Evolutionary conservation across 2,113 vertebrate species (phyloP).

Genomic region (Petrocephalus microphthalmus): DNA sequence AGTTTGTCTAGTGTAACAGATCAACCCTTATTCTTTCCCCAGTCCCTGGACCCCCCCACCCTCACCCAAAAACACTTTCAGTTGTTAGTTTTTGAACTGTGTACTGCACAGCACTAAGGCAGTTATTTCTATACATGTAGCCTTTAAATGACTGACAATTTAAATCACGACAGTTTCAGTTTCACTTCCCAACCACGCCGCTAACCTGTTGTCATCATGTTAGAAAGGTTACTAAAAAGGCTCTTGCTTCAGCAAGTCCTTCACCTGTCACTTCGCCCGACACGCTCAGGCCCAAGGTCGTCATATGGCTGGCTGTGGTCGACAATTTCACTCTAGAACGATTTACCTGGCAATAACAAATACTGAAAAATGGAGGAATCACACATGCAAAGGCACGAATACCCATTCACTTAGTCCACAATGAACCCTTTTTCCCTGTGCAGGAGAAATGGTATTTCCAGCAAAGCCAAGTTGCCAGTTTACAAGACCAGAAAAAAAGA

Average conservation of each 20-base stretch:
- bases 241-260: neutral
- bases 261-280: neutral
- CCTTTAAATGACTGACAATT: neutral
- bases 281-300: neutral
- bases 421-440: slow-evolving; percentile 21
- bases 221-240: neutral
- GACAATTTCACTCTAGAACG: slow-evolving; percentile 30
- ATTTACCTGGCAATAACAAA: slow-evolving; percentile 53
- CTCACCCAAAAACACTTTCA: neutral
- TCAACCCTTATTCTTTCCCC: neutral
- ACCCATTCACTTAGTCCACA: slow-evolving; percentile 40
- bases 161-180: neutral
- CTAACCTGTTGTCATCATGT: neutral
- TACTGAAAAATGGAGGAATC: slow-evolving; percentile 46
- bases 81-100: neutral
- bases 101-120: neutral
- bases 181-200: neutral
- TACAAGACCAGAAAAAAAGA: slow-evolving; percentile 54
- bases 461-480: slow-evolving; percentile 53
- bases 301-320: neutral
- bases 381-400: slow-evolving; percentile 42
- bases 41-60: neutral
- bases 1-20: neutral
- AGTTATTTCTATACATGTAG: neutral
- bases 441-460: slow-evolving; percentile 25